Evolutionary conservation across 2,113 vertebrate species (phyloP).

Genomic region (Austrofundulus limnaeus): DNA sequence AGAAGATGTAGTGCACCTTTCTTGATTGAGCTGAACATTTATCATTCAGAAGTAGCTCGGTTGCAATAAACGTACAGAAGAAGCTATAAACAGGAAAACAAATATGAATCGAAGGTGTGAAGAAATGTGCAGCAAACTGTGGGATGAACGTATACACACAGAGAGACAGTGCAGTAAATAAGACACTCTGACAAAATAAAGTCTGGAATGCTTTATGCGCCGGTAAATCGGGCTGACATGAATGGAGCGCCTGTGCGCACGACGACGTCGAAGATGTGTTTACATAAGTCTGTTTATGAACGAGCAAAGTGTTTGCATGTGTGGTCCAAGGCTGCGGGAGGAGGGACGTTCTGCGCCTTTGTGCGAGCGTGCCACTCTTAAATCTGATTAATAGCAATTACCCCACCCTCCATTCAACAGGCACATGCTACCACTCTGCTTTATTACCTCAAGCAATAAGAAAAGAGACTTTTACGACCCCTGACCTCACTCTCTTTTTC

Average conservation of each 20-base stretch:
- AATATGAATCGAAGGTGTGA: slow-evolving; percentile 25
- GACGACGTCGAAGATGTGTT: slow-evolving; percentile 44
- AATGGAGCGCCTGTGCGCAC: slow-evolving; percentile 29
- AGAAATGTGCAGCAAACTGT: slow-evolving; percentile 42
- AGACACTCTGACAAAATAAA: slow-evolving; percentile 22
- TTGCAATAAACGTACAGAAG: too few relatives aligned
- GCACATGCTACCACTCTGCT: slow-evolving; percentile 58
- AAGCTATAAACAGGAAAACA: too few relatives aligned
- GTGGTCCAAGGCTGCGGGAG: slow-evolving; percentile 43
- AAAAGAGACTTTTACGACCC: slow-evolving; percentile 61
- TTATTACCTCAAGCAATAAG: slow-evolving; percentile 51
- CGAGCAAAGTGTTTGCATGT: slow-evolving; percentile 42
- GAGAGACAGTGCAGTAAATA: slow-evolving; percentile 51
- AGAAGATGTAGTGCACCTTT: too few relatives aligned
- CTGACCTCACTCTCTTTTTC: slow-evolving; percentile 58
- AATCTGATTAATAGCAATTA: slow-evolving; percentile 67
- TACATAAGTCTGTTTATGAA: slow-evolving; percentile 59
- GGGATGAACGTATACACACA: slow-evolving; percentile 39
- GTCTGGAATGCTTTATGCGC: slow-evolving; percentile 38
- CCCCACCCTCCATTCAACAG: slow-evolving; percentile 70
- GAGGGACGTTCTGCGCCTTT: slow-evolving; percentile 1
- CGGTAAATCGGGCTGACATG: slow-evolving; percentile 47
- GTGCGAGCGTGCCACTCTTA: slow-evolving; percentile 34
- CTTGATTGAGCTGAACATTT: too few relatives aligned
- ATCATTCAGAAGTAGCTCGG: too few relatives aligned